Percentiles rank a stretch among this genome's conserved stretches.
Conservation (phyloP, 2,113 vertebrate genomes). For the Alethe diademata region DNA sequence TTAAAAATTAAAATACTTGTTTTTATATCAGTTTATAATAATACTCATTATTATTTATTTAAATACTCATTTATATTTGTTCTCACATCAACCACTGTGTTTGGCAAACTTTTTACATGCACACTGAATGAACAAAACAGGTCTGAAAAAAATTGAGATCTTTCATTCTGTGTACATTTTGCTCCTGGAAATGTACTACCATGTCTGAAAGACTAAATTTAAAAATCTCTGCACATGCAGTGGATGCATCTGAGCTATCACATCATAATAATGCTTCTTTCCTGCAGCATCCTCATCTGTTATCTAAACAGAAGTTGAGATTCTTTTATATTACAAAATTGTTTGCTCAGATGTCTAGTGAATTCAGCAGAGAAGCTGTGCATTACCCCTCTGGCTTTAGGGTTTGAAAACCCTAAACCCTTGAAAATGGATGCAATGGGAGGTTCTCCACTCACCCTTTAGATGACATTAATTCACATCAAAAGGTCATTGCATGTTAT, state of each 20-base stretch:
- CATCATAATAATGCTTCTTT: slow-evolving; percentile 19
- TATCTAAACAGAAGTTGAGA: slow-evolving; percentile 32
- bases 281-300: slow-evolving; percentile 23
- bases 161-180: not conserved
- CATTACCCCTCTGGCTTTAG: not conserved
- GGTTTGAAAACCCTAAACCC: not conserved
- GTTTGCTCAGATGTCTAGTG: not conserved
- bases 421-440: not conserved
- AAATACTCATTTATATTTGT: not conserved
- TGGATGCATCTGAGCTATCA: not conserved
- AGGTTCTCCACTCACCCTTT: not conserved
- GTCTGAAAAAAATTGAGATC: not conserved
- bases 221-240: not conserved
- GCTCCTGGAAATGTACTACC: not conserved
- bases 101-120: not conserved
- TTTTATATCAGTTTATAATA: not conserved
- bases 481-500: not conserved
- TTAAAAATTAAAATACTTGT: not conserved
- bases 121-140: not conserved
- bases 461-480: slow-evolving; percentile 10
- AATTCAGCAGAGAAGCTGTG: slow-evolving; percentile 1
- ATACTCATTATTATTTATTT: not conserved
- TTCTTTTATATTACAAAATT: slow-evolving; percentile 4
- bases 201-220: slow-evolving; percentile 9
- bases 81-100: not conserved